Evolutionary conservation across 2,113 vertebrate species (phyloP), one percentile per base, ranked within the genome.

Genomic region (Sorex fumeus): DNA sequence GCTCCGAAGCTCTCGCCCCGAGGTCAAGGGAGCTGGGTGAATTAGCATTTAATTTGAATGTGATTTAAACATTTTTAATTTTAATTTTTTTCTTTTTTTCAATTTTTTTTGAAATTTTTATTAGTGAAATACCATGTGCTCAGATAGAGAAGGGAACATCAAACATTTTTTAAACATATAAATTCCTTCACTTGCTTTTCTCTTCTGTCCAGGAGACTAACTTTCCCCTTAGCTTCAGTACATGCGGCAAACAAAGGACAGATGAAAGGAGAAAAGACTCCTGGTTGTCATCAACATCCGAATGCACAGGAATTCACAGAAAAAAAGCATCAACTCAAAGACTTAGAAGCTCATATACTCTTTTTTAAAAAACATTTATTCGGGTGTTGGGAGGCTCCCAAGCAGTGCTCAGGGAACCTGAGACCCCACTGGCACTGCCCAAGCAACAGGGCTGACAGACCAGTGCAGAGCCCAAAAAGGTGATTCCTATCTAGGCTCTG

Each of bases 151-250:
- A n/a, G n/a, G n/a, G n/a, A n/a, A n/a, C n/a, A n/a, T n/a, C n/a
- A n/a, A n/a, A 57, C 40, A 75, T 28, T 30, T 8, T 43, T 10
- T 53, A 60, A 4, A 23, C 4, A 40, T 30, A 43, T 1, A 43
- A n/a, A 69, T 15, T 27, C 91, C 45, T 91, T 89, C 84, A 19
- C 16, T 86, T 23, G 60, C 18, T 90, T 40, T 40, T 91, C 1
- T 25, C 40, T 72, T 92, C 64, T 47, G 1, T 23, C 16, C 1
- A 66, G 21, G 62, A 34, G 23, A 43, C 83, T 79, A 7, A 7
- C 4, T 6, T 86, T 64, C 45, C 81, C 50, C 75, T 28, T 62
- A 7, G 9, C n/a, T 18, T 79, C 50, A 15, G 30, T 28, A 2
- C 64, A 13, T 11, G 2, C 3, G 87, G 74, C 30, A 32, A 80